These are phyloP conservation scores for Aspiorhynchus laticeps DNA, from an alignment of 2,113 vertebrate genomes.

Conservation along the genomic window DNA sequence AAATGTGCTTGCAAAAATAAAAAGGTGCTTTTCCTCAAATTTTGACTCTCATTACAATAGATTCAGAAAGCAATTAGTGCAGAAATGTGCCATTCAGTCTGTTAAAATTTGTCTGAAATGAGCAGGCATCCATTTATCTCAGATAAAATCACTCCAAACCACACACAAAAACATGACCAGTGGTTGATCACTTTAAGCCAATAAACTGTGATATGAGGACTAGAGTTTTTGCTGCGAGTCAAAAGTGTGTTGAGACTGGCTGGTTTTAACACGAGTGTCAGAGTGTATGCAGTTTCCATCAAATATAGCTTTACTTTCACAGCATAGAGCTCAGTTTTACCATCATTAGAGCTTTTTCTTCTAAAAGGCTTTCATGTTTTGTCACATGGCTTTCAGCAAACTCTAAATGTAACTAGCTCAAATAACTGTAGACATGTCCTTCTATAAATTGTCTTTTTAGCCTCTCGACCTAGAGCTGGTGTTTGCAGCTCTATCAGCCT, in stretches of 20 bases:
- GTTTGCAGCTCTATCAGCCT: neutral
- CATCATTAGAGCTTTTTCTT: neutral
- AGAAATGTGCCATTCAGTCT: neutral
- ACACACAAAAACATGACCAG: too few relatives aligned
- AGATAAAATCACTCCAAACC: neutral
- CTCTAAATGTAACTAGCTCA: constrained; percentile 1
- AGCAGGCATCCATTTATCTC: neutral
- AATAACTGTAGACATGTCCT: neutral
- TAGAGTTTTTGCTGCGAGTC: neutral
- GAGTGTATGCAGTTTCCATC: neutral
- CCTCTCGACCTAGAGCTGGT: neutral
- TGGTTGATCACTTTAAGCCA: neutral
- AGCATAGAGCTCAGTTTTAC: neutral
- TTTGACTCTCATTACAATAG: neutral
- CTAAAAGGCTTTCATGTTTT: neutral
- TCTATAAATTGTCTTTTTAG: neutral
- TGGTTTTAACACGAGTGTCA: neutral
- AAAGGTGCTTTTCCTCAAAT: neutral
- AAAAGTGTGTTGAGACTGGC: neutral
- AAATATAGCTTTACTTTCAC: neutral
- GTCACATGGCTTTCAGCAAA: neutral
- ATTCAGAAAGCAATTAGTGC: neutral
- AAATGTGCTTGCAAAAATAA: neutral
- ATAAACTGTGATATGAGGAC: neutral
- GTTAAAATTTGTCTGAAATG: neutral